These are phyloP conservation scores for Drosophila grimshawi DNA, from an alignment of 1,140 invertebrate species.

Conservation along the genomic window DNA sequence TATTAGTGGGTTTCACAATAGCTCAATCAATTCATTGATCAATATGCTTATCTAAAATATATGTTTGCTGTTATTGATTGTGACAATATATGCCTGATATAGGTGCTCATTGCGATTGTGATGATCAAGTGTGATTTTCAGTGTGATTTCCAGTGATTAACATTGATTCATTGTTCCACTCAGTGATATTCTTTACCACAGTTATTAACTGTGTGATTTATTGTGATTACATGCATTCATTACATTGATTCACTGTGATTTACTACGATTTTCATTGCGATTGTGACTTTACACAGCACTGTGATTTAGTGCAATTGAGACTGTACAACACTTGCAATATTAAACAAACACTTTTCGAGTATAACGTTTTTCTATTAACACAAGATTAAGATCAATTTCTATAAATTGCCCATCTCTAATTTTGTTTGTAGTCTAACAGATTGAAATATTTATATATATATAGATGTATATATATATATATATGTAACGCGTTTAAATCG, in stretches of 20 bases:
- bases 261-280: background rate
- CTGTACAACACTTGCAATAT: background rate
- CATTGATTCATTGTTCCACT: background rate
- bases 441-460: constrained; percentile 18
- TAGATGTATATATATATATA: background rate
- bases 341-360: background rate
- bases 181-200: no score
- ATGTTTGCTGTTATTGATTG: background rate
- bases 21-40: background rate
- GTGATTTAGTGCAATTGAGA: constrained; percentile 2
- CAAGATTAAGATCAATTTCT: background rate
- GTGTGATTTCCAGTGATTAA: background rate
- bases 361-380: background rate
- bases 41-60: constrained; percentile 31
- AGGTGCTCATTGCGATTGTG: background rate
- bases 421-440: constrained; percentile 16
- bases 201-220: background rate
- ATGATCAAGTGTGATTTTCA: background rate
- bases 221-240: background rate
- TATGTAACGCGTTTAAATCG: constrained; percentile 12
- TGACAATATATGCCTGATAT: constrained; percentile 15
- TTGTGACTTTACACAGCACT: background rate
- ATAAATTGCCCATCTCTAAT: constrained; percentile 12
- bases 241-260: background rate
- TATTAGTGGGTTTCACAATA: background rate